Base-by-base conservation (phyloP, 2,113 vertebrate genomes). In the Alces alces region DNA sequence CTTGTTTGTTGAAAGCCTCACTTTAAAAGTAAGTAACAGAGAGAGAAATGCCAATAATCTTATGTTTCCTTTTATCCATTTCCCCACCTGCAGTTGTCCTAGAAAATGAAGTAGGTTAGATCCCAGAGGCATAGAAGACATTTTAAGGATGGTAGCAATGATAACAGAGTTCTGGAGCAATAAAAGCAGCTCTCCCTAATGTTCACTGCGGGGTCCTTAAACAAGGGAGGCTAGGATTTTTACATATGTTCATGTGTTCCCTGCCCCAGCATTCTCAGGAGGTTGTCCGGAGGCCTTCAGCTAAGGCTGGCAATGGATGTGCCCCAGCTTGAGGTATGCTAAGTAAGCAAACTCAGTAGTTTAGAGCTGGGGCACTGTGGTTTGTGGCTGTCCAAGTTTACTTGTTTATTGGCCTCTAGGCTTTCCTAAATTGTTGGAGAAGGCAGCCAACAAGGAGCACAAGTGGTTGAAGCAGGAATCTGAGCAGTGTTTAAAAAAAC, bases 381-480 rank as follows among this genome's bases (percentile, higher is more conserved):
- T 97, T 95, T 96, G 95, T 70, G 91, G 95, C 91, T 94, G 27
- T 97, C 82, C 88, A 95, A 93, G 85, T 93, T 97, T 94, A 93
- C 94, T 97, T 97, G 85, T 96, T 95, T 94, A 94, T 87, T 85
- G 95, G 60, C 78, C 87, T 93, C 82, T 50, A 60, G 92, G 82
- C 93, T 94, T 95, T 86, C 57, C 66, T 70, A 89, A 85, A 91
- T 86, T 89, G 27, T 85, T 93, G 60, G 52, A 70, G 79, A 84
- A 96, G 36, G 43, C 86, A 95, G 91, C 60, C 55, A 79, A 94
- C 87, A 89, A 39, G 43, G 91, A 43, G 50, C 66, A 89, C 12
- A 76, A 7, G 25, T 82, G 52, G 43, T 89, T 33, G 50, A 85
- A 93, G 54, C 82, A 83, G 55, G 60, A 92, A 73, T 97, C 52